Evolutionary conservation across 2,113 vertebrate genomes (phyloP).

Genomic region (Crotalus tigris): DNA sequence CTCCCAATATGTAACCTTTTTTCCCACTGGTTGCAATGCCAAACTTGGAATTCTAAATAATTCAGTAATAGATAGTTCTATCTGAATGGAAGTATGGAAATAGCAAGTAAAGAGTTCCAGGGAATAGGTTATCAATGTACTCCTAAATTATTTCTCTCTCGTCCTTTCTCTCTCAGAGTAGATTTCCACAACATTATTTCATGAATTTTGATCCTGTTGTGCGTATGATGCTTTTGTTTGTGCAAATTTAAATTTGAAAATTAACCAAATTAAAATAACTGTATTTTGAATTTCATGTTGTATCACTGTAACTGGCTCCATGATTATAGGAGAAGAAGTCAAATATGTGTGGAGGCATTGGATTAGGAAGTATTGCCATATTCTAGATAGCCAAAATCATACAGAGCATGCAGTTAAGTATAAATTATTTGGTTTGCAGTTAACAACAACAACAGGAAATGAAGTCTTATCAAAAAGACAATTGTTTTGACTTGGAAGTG

Average conservation of each 20-base stretch:
- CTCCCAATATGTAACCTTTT: too few relatives aligned
- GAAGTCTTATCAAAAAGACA: not conserved
- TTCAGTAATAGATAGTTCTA: not conserved
- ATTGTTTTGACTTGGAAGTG: not conserved
- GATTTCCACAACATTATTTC: not conserved
- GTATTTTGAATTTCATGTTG: not conserved
- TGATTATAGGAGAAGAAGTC: not conserved
- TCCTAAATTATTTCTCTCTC: not conserved
- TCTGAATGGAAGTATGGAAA: not conserved
- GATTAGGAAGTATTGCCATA: not conserved
- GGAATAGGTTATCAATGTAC: not conserved
- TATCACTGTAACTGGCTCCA: not conserved
- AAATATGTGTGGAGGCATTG: not conserved
- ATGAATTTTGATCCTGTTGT: not conserved
- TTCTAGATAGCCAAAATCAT: not conserved
- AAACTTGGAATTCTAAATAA: too few relatives aligned
- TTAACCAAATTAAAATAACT: not conserved
- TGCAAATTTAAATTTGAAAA: not conserved
- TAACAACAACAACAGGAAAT: not conserved
- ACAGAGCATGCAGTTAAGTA: not conserved
- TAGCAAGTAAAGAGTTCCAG: not conserved
- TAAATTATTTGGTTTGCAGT: not conserved
- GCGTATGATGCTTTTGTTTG: not conserved
- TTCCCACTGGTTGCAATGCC: too few relatives aligned
- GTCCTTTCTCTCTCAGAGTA: not conserved